Conservation (phyloP, 2,797 vertebrate genomes). For the Cossypha polioptera region DNA sequence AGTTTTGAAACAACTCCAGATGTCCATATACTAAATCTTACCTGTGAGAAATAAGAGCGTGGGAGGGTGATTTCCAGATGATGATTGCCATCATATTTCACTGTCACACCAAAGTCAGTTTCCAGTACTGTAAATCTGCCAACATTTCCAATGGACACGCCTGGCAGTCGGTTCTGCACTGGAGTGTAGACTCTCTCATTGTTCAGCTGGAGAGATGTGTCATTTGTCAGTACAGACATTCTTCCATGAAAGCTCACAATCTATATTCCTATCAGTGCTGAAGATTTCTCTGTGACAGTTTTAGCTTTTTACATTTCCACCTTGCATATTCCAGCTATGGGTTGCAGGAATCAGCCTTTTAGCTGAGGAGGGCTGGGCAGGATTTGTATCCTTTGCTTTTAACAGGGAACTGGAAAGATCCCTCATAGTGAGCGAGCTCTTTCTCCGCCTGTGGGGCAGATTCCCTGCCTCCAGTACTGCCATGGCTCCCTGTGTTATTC, state of each 20-base stretch:
- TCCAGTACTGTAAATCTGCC: slow-evolving; percentile 83
- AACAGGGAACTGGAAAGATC: neutral
- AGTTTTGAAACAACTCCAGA: neutral
- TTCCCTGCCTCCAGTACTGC: neutral
- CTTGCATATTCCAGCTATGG: neutral
- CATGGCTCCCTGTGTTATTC: neutral
- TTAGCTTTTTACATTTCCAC: neutral
- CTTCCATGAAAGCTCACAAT: neutral
- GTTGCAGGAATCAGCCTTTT: neutral
- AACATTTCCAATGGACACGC: slow-evolving; percentile 77
- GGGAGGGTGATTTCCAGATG: slow-evolving; percentile 86
- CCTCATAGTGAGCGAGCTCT: neutral
- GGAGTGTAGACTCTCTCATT: slow-evolving; percentile 75
- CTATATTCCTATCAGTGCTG: neutral
- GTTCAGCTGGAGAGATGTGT: slow-evolving; percentile 39
- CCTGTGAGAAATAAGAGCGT: slow-evolving; percentile 86
- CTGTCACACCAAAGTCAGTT: slow-evolving; percentile 84
- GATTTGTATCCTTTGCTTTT: neutral
- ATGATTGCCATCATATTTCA: slow-evolving; percentile 88
- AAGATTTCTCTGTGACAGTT: neutral
- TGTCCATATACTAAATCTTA: slow-evolving; percentile 46
- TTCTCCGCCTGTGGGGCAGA: neutral
- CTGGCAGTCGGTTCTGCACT: slow-evolving; percentile 50
- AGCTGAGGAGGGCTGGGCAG: neutral
- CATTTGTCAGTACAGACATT: neutral